phyloP scores from a whole-genome alignment of 37 sponge, comb jelly and placozoan genomes.

The Corticium candelabrum region DNA sequence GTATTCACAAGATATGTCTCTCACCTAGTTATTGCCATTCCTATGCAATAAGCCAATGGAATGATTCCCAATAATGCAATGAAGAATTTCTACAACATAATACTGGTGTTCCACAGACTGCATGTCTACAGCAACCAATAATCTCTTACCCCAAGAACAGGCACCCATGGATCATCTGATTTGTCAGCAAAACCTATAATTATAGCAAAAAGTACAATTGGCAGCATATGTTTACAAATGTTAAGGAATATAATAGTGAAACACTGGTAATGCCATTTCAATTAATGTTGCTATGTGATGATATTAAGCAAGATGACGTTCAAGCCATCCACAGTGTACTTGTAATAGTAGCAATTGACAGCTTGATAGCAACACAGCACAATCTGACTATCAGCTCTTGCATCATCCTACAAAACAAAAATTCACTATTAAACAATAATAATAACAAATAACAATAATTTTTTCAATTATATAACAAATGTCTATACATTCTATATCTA shows the following conservation, averaged over 20 bases:
- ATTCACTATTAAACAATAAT: not conserved
- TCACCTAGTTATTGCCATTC: conserved; percentile 21
- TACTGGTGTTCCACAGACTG: no score
- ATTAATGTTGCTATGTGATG: no score
- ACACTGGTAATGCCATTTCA: no score
- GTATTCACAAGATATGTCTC: not conserved
- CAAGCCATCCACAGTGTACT: conserved; percentile 32
- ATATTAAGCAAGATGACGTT: conserved; percentile 20
- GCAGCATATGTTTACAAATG: not conserved
- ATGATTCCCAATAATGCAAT: conserved; percentile 13
- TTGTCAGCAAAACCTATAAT: no score
- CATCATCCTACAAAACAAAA: not conserved
- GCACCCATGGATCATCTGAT: no score
- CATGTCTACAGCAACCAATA: no score
- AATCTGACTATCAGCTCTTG: not conserved
- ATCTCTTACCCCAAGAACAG: no score
- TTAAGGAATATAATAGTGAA: no score
- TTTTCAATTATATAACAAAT: no score
- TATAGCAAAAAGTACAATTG: conserved; percentile 5
- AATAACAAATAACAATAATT: no score
- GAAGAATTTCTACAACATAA: conserved; percentile 14
- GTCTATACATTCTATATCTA: no score
- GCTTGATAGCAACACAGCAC: conserved; percentile 16
- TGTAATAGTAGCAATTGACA: conserved; percentile 23
- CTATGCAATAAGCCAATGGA: conserved; percentile 28